phyloP scores from a whole-genome alignment of 1,140 invertebrate genomes.

The Colletes latitarsis region DNA sequence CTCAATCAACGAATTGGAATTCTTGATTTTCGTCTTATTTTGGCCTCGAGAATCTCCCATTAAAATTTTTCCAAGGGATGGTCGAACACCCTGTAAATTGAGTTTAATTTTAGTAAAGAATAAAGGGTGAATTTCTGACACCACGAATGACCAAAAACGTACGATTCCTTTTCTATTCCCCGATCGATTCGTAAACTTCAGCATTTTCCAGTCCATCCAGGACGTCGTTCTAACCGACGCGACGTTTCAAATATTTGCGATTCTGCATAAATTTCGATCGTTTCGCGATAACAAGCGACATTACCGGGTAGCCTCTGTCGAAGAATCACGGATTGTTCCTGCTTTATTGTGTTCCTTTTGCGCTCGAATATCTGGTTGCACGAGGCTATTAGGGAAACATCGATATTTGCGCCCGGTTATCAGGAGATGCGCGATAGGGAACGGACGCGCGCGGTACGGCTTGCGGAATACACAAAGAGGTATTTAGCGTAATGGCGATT shows the following conservation, averaged over 20 bases:
- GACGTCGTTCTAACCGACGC: no score
- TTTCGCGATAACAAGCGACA: neutral
- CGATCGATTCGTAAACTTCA: neutral
- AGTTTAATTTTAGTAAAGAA: no score
- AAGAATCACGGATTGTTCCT: neutral
- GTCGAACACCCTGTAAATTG: no score
- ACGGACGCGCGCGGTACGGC: neutral
- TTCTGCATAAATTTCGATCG: neutral
- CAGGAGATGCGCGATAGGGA: conserved; percentile 6
- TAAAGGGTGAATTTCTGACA: no score
- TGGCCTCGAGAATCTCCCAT: no score
- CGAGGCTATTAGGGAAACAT: conserved; percentile 1
- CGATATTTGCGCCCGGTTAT: conserved; percentile 7
- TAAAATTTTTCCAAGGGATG: no score
- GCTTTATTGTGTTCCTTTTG: neutral
- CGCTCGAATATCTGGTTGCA: neutral
- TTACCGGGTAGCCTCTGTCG: neutral
- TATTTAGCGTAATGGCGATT: conserved; percentile 4
- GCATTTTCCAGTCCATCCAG: no score
- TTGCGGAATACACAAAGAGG: conserved; percentile 14
- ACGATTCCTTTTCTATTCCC: no score
- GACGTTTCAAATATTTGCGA: no score
- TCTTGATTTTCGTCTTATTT: no score
- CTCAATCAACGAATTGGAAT: no score
- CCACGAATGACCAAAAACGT: no score